A percentile compares a stretch with the other conserved stretches of the same genome.
These are phyloP conservation scores for Halocynthia aurantium DNA, from an alignment of 23 tunicate species.

Conservation along the genomic window DNA sequence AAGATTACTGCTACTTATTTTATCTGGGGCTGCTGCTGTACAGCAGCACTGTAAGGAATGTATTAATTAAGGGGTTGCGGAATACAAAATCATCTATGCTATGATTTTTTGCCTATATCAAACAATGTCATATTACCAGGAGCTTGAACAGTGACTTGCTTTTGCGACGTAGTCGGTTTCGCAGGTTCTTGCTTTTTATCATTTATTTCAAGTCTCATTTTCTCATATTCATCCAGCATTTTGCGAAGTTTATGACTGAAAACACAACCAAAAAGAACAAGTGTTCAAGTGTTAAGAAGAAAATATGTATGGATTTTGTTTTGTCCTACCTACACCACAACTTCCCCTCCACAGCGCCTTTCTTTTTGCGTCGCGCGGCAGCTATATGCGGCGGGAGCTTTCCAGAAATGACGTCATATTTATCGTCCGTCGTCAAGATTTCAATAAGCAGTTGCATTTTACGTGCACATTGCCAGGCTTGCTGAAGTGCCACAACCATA, in stretches of 20 bases:
- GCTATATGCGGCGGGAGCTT: conserved; percentile 48
- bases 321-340: conserved; percentile 51
- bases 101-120: neutral
- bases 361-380: conserved; percentile 14
- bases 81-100: neutral
- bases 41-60: no score
- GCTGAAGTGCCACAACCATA: conserved; percentile 26
- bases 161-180: conserved; percentile 7
- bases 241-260: conserved; percentile 20
- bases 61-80: no score
- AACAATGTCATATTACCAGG: conserved; percentile 14
- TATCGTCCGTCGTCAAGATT: conserved; percentile 42
- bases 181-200: conserved; percentile 14
- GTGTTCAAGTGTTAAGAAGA: neutral
- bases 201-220: conserved; percentile 16
- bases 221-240: conserved; percentile 29
- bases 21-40: no score
- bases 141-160: conserved; percentile 27
- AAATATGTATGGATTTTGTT: neutral
- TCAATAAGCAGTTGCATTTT: conserved; percentile 30
- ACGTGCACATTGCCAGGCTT: conserved; percentile 46
- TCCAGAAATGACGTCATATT: conserved; percentile 53
- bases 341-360: neutral
- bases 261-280: neutral
- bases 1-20: no score